phyloP scores from a whole-genome alignment of 2,113 vertebrate genomes.

The Perca schrenkii region DNA sequence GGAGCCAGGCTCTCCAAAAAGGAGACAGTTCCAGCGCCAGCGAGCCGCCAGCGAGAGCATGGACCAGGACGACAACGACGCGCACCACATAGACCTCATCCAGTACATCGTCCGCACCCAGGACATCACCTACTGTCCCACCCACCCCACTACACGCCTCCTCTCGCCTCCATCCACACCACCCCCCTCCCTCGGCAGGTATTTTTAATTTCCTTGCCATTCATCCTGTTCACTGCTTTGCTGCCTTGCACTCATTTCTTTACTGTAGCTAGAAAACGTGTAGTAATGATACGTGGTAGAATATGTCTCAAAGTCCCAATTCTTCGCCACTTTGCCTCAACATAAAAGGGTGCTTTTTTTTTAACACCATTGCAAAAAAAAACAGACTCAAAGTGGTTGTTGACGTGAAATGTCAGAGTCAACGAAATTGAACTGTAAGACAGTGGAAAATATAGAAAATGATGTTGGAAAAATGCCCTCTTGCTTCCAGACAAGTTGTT shows the following conservation, averaged over 20 bases:
- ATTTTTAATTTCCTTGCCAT: slow-evolving; percentile 92
- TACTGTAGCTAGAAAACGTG: slow-evolving; percentile 33
- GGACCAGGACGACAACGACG: slow-evolving; percentile 90
- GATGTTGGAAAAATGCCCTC: not conserved
- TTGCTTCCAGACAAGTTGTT: not conserved
- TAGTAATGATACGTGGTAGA: not conserved
- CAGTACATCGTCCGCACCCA: slow-evolving; percentile 93
- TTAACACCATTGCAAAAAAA: not conserved
- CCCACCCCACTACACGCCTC: slow-evolving; percentile 77
- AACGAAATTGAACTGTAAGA: not conserved
- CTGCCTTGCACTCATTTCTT: slow-evolving; percentile 69
- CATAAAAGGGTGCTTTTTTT: slow-evolving; percentile 4
- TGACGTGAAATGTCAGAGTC: not conserved
- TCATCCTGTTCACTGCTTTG: slow-evolving; percentile 84
- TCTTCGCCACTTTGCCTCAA: slow-evolving; percentile 22
- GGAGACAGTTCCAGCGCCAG: slow-evolving; percentile 95
- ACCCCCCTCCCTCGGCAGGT: slow-evolving; percentile 97
- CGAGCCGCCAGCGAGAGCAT: slow-evolving; percentile 96
- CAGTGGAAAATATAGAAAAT: not conserved
- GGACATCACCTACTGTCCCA: slow-evolving; percentile 82
- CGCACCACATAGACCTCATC: slow-evolving; percentile 90
- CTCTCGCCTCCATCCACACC: slow-evolving; percentile 89
- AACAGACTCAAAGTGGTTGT: not conserved
- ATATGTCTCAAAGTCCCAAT: slow-evolving; percentile 25
- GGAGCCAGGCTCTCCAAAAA: slow-evolving; percentile 91